A percentile compares a stretch with the other conserved stretches of the same genome.
These are phyloP conservation scores for Oxyruncus cristatus DNA, from an alignment of 2,113 vertebrate species.

Conservation along the genomic window DNA sequence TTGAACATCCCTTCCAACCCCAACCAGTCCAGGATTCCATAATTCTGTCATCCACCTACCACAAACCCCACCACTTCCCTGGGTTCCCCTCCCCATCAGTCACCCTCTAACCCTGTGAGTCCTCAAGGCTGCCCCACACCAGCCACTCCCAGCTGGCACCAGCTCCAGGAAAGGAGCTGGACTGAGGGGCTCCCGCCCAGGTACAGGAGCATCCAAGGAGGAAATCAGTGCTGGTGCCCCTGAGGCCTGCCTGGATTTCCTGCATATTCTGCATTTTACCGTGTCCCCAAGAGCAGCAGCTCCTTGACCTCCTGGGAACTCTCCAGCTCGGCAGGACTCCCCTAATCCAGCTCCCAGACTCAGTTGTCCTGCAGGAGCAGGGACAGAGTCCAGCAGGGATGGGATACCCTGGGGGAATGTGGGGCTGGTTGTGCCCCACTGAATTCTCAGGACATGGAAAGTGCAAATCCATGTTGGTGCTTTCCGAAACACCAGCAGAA, in stretches of 20 bases:
- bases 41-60: not conserved
- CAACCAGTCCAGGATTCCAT: not conserved
- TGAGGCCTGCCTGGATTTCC: not conserved
- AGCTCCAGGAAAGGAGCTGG: not conserved
- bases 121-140: not conserved
- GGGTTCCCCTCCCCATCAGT: not conserved
- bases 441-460: not conserved
- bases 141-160: not conserved
- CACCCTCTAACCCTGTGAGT: not conserved
- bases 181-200: too few relatives aligned
- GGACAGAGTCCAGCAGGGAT: not conserved
- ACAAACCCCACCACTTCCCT: not conserved
- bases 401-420: accelerated
- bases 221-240: not conserved
- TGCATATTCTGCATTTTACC: not conserved
- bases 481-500: not conserved
- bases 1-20: not conserved
- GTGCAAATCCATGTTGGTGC: accelerated
- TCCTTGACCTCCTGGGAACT: not conserved
- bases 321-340: accelerated
- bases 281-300: not conserved
- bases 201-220: not conserved
- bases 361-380: not conserved
- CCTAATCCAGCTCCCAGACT: not conserved
- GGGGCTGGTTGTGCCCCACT: not conserved